Evolutionary conservation across 2,113 vertebrate genomes (phyloP).

Genomic region (Alethe diademata): DNA sequence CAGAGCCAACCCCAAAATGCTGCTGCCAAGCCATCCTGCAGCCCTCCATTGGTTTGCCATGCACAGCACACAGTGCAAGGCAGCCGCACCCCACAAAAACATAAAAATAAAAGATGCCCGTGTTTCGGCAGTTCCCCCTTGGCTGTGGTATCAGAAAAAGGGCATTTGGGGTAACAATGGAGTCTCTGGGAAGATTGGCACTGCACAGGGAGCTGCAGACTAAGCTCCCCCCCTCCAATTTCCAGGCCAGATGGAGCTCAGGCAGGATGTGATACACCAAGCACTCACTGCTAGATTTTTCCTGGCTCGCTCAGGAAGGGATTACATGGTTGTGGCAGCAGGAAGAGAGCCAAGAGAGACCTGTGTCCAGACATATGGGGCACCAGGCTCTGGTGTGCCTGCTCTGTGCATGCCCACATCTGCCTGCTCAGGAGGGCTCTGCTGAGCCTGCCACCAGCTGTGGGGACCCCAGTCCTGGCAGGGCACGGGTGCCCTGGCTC

Average conservation of each 20-base stretch:
- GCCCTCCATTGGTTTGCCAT: neutral
- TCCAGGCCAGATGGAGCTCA: neutral
- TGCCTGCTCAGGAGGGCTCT: neutral
- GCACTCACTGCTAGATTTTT: neutral
- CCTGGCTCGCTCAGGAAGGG: neutral
- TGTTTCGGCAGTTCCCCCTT: neutral
- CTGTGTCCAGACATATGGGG: fast-evolving
- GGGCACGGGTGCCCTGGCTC: fast-evolving
- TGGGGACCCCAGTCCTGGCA: fast-evolving
- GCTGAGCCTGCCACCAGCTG: neutral
- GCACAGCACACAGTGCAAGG: neutral
- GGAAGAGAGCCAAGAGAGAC: neutral
- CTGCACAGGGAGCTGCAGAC: neutral
- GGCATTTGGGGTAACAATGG: neutral
- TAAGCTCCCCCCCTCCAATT: neutral
- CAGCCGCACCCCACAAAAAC: fast-evolving
- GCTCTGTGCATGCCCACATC: neutral
- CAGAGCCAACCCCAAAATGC: too few species aligned
- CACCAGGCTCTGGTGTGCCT: neutral
- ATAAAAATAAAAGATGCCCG: fast-evolving
- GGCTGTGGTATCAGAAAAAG: neutral
- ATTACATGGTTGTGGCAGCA: neutral
- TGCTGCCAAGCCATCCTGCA: neutral
- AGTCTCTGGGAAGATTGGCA: neutral
- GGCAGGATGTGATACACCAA: neutral